Conservation (phyloP, 2,888 invertebrate species). For the Drosophila tanythrix region DNA sequence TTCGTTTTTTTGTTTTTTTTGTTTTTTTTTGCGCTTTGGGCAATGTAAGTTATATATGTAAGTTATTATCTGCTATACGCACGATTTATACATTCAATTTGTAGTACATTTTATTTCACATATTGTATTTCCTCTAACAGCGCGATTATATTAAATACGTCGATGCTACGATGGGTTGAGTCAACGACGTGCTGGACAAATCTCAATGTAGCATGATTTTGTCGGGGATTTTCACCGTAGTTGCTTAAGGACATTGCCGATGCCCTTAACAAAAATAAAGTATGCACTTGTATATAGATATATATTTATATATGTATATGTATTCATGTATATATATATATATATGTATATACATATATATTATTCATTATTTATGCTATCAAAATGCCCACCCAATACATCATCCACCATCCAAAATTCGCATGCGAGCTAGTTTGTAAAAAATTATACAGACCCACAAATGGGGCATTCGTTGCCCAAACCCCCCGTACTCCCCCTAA, state of each 20-base stretch:
- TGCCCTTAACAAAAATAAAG: slow-evolving; percentile 59
- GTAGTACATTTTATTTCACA: slow-evolving; percentile 30
- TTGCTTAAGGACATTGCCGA: slow-evolving; percentile 21
- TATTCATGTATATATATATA: slow-evolving; percentile 56
- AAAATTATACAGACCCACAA: slow-evolving; percentile 53
- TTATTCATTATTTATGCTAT: slow-evolving; percentile 60
- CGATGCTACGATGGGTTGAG: slow-evolving; percentile 16
- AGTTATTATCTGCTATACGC: slow-evolving; percentile 10
- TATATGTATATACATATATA: slow-evolving; percentile 50
- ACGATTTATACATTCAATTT: slow-evolving; percentile 27
- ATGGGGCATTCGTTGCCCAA: slow-evolving; percentile 1
- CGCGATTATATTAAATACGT: slow-evolving; percentile 30
- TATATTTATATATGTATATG: slow-evolving; percentile 53
- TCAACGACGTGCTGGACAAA: slow-evolving; percentile 74
- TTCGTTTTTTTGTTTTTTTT: background rate
- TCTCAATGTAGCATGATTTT: slow-evolving; percentile 79
- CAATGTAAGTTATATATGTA: slow-evolving; percentile 27
- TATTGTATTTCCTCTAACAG: slow-evolving; percentile 44
- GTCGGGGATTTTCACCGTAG: slow-evolving; percentile 24
- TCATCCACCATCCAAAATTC: slow-evolving; percentile 2
- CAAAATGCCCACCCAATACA: slow-evolving; percentile 51
- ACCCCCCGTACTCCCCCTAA: background rate
- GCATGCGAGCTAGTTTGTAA: slow-evolving; percentile 27
- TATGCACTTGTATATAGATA: slow-evolving; percentile 63
- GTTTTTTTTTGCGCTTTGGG: slow-evolving; percentile 7